Evolutionary conservation across 2,797 vertebrate species (phyloP).

Genomic region (Cynodonichthys magdalenae): DNA sequence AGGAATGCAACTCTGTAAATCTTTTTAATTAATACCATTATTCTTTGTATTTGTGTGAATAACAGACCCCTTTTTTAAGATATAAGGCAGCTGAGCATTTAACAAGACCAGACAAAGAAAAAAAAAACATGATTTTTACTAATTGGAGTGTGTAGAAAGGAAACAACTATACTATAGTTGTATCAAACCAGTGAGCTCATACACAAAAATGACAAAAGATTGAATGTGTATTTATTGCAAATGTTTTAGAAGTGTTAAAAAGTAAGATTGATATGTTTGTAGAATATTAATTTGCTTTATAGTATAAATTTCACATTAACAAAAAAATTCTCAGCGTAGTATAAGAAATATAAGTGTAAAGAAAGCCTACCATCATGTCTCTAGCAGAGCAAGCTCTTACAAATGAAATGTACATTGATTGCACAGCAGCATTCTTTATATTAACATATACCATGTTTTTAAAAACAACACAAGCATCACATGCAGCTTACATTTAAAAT

Average conservation of each 20-base stretch:
- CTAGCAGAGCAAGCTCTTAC: conserved; percentile 9
- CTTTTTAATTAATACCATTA: conserved; percentile 7
- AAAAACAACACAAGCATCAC: conserved; percentile 27
- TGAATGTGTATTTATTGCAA: conserved; percentile 25
- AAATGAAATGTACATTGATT: conserved; percentile 13
- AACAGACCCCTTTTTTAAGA: conserved; percentile 27
- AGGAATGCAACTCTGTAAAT: neutral
- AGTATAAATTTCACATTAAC: conserved; percentile 42
- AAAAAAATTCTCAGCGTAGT: conserved; percentile 20
- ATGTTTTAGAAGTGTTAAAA: conserved; percentile 12
- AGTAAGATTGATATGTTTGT: conserved; percentile 31
- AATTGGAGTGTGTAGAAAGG: conserved; percentile 13
- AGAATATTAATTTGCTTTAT: conserved; percentile 29
- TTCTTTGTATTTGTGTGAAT: conserved; percentile 28
- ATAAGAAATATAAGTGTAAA: conserved; percentile 35
- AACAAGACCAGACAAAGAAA: conserved; percentile 32
- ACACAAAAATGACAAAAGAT: conserved; percentile 20
- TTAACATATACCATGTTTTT: conserved; percentile 32
- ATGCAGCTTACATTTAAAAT: conserved; percentile 48
- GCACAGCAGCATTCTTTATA: conserved; percentile 3
- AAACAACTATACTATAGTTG: conserved; percentile 22
- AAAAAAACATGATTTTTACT: conserved; percentile 4
- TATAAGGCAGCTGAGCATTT: conserved; percentile 38
- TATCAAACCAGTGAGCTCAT: conserved; percentile 23
- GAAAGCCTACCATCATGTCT: conserved; percentile 27